These are phyloP conservation scores for Hetaerina titia DNA, from an alignment of 2,888 invertebrate genomes.

Conservation along the genomic window DNA sequence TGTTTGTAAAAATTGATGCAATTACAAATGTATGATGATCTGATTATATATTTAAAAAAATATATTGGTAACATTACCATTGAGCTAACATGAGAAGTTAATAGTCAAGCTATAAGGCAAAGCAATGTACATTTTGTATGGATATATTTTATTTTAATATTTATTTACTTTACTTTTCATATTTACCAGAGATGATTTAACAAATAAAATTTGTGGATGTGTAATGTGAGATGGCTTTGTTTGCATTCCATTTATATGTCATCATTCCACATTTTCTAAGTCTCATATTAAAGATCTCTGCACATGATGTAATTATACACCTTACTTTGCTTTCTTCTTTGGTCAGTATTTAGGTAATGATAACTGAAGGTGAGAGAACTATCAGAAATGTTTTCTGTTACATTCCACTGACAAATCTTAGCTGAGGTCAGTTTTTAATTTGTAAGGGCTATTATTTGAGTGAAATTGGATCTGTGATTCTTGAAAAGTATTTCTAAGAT, in stretches of 20 bases:
- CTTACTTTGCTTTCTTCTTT: slow-evolving; percentile 43
- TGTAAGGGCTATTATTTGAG: slow-evolving; percentile 24
- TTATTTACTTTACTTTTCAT: slow-evolving; percentile 56
- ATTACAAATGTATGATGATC: slow-evolving; percentile 10
- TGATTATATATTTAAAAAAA: slow-evolving; percentile 24
- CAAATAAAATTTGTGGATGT: slow-evolving; percentile 55
- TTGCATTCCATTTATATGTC: slow-evolving; percentile 30
- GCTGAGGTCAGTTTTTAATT: slow-evolving; percentile 55
- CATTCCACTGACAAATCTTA: slow-evolving; percentile 41
- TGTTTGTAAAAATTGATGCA: slow-evolving; percentile 41
- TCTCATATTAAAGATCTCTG: slow-evolving; percentile 60
- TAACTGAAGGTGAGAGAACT: background rate
- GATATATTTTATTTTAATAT: slow-evolving; percentile 64
- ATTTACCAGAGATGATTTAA: slow-evolving; percentile 56
- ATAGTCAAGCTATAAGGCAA: slow-evolving; percentile 51
- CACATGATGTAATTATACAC: slow-evolving; percentile 44
- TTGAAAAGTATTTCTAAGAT: slow-evolving; percentile 26
- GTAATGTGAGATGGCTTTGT: slow-evolving; percentile 51
- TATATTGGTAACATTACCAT: background rate
- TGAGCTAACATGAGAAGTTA: slow-evolving; percentile 44
- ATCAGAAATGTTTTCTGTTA: background rate
- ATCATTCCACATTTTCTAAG: slow-evolving; percentile 63
- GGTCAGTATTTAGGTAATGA: slow-evolving; percentile 54
- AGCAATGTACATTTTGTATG: slow-evolving; percentile 59
- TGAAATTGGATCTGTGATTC: slow-evolving; percentile 53